Conservation (phyloP, 2,888 invertebrate species). For the Sycophila texana region DNA sequence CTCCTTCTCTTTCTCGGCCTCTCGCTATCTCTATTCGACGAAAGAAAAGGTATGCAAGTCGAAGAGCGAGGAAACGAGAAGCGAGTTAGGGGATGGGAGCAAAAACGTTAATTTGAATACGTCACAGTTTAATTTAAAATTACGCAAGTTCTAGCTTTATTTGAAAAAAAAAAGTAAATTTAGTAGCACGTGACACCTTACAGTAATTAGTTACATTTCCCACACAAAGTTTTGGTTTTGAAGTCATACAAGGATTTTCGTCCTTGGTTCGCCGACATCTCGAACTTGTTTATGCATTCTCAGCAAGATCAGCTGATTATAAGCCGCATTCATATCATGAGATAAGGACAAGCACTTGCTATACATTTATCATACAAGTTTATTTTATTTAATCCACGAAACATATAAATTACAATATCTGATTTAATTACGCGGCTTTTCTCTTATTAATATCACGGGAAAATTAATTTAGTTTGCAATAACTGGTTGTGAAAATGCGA, state of each 20-base stretch:
- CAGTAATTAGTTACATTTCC: too few species aligned
- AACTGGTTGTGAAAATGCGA: neutral
- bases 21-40: constrained; percentile 66
- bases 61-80: constrained; percentile 20
- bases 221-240: neutral
- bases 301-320: constrained; percentile 43
- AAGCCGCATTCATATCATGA: constrained; percentile 4
- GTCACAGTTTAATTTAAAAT: constrained; percentile 76
- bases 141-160: constrained; percentile 58
- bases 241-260: constrained; percentile 48
- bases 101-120: constrained; percentile 76
- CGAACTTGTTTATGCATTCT: constrained; percentile 33
- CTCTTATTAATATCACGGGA: neutral
- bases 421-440: constrained; percentile 25
- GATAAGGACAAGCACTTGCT: constrained; percentile 41
- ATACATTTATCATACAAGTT: constrained; percentile 52
- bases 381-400: constrained; percentile 40
- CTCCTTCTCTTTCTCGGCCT: too few species aligned
- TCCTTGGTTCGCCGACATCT: constrained; percentile 60
- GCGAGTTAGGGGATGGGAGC: constrained; percentile 61
- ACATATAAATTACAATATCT: constrained; percentile 36
- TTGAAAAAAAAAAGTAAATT: neutral
- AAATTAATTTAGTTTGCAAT: constrained; percentile 24
- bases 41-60: constrained; percentile 63
- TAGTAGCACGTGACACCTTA: neutral